Percentiles rank a stretch among this genome's conserved stretches.
Conservation (phyloP, 1,140 invertebrate genomes). For the Harlomillsia oculata region DNA sequence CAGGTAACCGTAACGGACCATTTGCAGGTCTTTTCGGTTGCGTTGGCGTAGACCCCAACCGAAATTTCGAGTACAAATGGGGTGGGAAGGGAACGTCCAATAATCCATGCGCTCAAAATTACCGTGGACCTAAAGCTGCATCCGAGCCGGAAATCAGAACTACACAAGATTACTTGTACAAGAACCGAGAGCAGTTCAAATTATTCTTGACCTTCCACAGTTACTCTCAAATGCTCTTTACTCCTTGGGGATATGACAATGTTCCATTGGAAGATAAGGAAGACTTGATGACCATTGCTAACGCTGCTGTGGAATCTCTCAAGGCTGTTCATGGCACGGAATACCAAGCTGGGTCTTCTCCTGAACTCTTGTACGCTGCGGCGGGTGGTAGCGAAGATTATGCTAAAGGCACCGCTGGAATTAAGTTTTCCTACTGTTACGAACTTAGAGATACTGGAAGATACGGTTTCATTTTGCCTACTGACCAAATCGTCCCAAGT, state of each 20-base stretch:
- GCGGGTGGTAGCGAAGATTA: slow-evolving; percentile 23
- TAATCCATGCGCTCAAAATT: slow-evolving; percentile 81
- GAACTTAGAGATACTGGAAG: slow-evolving; percentile 26
- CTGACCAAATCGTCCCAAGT: slow-evolving; percentile 24
- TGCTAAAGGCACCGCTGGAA: slow-evolving; percentile 10
- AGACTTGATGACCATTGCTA: slow-evolving; percentile 21
- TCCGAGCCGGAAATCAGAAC: slow-evolving; percentile 83
- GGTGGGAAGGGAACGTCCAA: slow-evolving; percentile 61
- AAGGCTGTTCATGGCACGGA: slow-evolving; percentile 23
- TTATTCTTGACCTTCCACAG: slow-evolving; percentile 76
- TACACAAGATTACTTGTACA: slow-evolving; percentile 53
- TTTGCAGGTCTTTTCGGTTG: slow-evolving; percentile 34
- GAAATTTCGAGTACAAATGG: slow-evolving; percentile 70
- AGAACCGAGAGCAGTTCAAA: slow-evolving; percentile 49
- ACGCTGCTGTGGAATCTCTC: slow-evolving; percentile 19
- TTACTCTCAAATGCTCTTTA: slow-evolving; percentile 55
- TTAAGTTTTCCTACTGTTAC: slow-evolving; percentile 27
- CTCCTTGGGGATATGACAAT: slow-evolving; percentile 26
- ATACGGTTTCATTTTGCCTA: slow-evolving; percentile 15
- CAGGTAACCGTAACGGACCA: slow-evolving; percentile 22
- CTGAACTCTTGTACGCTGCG: slow-evolving; percentile 27
- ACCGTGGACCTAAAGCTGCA: slow-evolving; percentile 71
- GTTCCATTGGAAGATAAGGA: slow-evolving; percentile 14
- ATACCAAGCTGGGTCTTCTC: slow-evolving; percentile 25
- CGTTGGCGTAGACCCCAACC: slow-evolving; percentile 66